Evolutionary conservation across 2,888 invertebrate species (phyloP).

Genomic region (Zygothrica quintamaculata): DNA sequence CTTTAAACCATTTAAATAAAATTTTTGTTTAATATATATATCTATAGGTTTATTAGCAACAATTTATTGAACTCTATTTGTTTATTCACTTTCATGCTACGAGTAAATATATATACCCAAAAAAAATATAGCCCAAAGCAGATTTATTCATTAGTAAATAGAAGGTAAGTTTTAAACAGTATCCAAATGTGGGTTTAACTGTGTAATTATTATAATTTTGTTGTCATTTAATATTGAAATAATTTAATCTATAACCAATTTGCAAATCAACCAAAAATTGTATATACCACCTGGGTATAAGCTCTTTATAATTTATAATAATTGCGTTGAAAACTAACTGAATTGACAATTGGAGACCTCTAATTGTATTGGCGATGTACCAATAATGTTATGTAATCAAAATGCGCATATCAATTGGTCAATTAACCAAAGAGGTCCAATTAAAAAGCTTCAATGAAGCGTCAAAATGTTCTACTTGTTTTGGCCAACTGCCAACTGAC

Average conservation of each 20-base stretch:
- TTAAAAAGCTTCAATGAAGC: conserved; percentile 59
- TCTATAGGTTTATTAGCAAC: conserved; percentile 14
- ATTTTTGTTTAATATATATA: no score
- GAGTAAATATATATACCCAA: conserved; percentile 31
- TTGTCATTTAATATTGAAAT: conserved; percentile 60
- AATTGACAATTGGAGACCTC: conserved; percentile 5
- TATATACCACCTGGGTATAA: no score
- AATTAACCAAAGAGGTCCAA: conserved; percentile 66
- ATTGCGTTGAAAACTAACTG: conserved; percentile 37
- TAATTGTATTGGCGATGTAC: conserved; percentile 43
- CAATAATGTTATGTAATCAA: conserved; percentile 51
- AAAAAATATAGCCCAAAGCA: conserved; percentile 1
- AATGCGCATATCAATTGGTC: conserved; percentile 64
- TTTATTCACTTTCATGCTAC: conserved; percentile 49
- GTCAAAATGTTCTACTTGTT: conserved; percentile 36
- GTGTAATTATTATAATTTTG: conserved; percentile 49
- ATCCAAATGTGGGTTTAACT: no score
- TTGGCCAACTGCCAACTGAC: background rate
- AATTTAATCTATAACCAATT: conserved; percentile 55
- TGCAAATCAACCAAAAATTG: conserved; percentile 19
- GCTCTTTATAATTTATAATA: background rate
- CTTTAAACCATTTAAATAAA: no score
- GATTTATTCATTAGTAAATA: conserved; percentile 21
- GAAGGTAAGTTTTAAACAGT: conserved; percentile 63
- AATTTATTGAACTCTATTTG: background rate